Evolutionary conservation across 2,113 vertebrate species (phyloP).

Genomic region (Lethenteron camtschaticum): DNA sequence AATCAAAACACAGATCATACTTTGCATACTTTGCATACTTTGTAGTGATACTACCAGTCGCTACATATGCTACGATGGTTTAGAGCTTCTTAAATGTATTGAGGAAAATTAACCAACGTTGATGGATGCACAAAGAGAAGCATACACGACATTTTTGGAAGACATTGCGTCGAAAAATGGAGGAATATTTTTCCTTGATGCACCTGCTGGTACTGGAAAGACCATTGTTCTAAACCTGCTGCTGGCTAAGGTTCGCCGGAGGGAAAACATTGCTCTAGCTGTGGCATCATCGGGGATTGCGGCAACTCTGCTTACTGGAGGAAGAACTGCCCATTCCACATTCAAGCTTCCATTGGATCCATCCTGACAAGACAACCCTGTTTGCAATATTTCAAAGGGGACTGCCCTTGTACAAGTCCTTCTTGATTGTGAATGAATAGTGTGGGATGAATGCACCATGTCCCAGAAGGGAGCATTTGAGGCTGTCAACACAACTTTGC

Average conservation of each 20-base stretch:
- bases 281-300: neutral
- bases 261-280: neutral
- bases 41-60: too few relatives aligned
- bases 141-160: neutral
- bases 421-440: neutral
- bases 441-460: conserved; percentile 4
- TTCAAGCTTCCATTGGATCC: neutral
- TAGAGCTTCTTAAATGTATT: too few relatives aligned
- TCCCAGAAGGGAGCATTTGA: conserved; percentile 1
- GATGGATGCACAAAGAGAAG: too few relatives aligned
- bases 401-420: neutral
- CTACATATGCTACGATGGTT: too few relatives aligned
- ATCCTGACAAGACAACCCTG: neutral
- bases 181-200: neutral
- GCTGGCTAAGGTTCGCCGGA: neutral
- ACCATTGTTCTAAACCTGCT: neutral
- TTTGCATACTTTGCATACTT: too few relatives aligned
- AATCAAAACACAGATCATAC: too few relatives aligned
- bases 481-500: neutral
- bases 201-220: conserved; percentile 1
- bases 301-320: neutral
- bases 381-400: neutral
- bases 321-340: neutral
- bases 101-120: too few relatives aligned
- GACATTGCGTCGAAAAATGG: neutral